Evolutionary conservation across 1,140 invertebrate genomes (phyloP), one percentile per base, ranked within the genome.

Genomic region (Papilio machaon): DNA sequence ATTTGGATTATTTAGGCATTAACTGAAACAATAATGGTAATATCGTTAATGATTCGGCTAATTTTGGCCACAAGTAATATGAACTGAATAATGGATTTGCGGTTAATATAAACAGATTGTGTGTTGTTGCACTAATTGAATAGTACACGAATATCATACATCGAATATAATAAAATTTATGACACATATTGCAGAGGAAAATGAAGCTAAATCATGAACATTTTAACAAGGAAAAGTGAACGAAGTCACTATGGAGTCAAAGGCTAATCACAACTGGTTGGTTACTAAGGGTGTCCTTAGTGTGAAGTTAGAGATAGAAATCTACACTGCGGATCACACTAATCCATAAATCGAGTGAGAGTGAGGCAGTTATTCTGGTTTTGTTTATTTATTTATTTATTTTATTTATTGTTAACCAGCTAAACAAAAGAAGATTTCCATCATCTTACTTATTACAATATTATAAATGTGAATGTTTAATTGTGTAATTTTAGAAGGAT

Each of bases 21-120:
- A 67, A 64, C 60, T 64, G 54, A 58, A 67, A 35, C 11, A 15
- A 67, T 11, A 13, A 67, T 35, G 10, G 64, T 9, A 67, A 67
- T 67, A 35, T 15, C 10, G 30, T 67, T 35, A 35, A 35, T 11
- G 23, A 67, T 35, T 30, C 23, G 64, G 30, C 19, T 64, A 30
- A 64, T 64, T 30, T 30, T 30, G 60, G 30, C 64, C 64, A n/a
- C 64, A 67, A 35, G 23, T 67, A 67, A 67, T 67, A 35, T 67
- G 64, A 5, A 67, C 64, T 67, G 30, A 67, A 35, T 67, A 35
- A 67, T 67, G 3, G 23, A 67, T 1, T 23, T 67, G 64, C 64
- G 64, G 64, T 67, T 30, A 35, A 67, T 60, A 67, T 7, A 35
- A 67, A 67, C 60, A 64, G 60, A 64, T 64, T 64, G 23, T 64